These are phyloP conservation scores for Heteronetta atricapilla DNA, from an alignment of 2,113 vertebrate species.

Conservation along the genomic window DNA sequence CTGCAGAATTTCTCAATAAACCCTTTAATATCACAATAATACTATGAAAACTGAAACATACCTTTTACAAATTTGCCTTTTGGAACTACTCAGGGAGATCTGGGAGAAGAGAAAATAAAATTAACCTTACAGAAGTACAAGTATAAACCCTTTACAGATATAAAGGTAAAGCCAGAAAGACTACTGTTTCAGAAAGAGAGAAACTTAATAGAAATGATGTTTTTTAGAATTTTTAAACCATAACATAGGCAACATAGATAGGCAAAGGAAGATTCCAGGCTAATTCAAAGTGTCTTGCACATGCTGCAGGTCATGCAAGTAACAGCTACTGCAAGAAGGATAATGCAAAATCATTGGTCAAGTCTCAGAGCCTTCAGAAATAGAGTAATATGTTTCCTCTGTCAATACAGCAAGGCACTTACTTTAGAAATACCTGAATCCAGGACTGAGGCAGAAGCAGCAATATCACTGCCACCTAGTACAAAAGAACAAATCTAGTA, in stretches of 20 bases:
- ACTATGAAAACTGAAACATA: constrained; percentile 47
- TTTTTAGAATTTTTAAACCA: not conserved
- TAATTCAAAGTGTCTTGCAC: not conserved
- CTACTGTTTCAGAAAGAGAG: not conserved
- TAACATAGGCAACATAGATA: not conserved
- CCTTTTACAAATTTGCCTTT: constrained; percentile 79
- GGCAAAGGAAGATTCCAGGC: not conserved
- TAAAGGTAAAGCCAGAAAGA: not conserved
- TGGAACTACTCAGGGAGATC: constrained; percentile 66
- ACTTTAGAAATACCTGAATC: constrained; percentile 68
- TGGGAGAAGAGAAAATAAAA: constrained; percentile 60
- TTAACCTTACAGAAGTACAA: not conserved
- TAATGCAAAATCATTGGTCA: not conserved
- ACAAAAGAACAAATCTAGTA: constrained; percentile 20
- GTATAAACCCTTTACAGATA: not conserved
- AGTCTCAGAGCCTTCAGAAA: not conserved
- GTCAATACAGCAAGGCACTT: constrained; percentile 54
- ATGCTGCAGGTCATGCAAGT: not conserved
- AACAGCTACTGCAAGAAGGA: not conserved
- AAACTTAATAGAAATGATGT: not conserved
- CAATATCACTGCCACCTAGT: constrained; percentile 51
- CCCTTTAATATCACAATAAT: not conserved
- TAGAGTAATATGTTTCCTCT: not conserved
- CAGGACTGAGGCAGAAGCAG: constrained; percentile 39
- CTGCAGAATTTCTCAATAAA: not conserved